Conservation (phyloP, 2,113 vertebrate species). For the Oncorhynchus keta region DNA sequence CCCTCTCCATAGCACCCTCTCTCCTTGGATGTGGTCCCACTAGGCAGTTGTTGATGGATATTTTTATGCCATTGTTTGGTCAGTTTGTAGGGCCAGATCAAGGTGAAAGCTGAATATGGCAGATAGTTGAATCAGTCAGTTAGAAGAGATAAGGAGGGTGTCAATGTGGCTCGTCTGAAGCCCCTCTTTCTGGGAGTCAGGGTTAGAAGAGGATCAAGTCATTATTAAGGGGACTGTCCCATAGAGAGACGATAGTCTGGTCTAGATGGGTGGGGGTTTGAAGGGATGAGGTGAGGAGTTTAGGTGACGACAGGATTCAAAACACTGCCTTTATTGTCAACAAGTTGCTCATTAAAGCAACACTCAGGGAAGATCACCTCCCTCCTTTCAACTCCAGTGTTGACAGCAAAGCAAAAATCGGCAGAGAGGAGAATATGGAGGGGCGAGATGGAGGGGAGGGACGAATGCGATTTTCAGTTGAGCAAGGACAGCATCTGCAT, state of each 20-base stretch:
- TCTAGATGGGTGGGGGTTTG: background rate
- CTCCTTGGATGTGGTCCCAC: background rate
- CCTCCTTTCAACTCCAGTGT: constrained; percentile 21
- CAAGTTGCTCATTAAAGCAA: constrained; percentile 24
- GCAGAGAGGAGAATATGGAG: background rate
- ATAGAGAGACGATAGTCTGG: background rate
- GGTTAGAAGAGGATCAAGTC: background rate
- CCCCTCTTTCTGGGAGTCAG: background rate
- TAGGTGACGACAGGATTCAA: background rate
- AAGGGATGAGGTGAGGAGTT: background rate
- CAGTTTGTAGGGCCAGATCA: background rate
- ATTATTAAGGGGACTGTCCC: background rate
- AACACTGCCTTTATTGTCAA: background rate
- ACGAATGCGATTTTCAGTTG: constrained; percentile 66
- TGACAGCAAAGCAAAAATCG: constrained; percentile 31
- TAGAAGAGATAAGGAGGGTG: background rate
- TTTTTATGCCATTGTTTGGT: constrained; percentile 21
- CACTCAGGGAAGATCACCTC: constrained; percentile 13
- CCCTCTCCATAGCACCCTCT: constrained; percentile 5
- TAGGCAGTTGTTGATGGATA: constrained; percentile 31
- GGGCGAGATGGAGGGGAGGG: constrained; percentile 30
- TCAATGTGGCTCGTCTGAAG: background rate
- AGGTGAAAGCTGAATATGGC: background rate
- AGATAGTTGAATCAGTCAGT: background rate
- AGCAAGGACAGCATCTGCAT: constrained; percentile 53